Base-by-base conservation (phyloP, 2,797 vertebrate species). In the Coranthus polyacanthus region DNA sequence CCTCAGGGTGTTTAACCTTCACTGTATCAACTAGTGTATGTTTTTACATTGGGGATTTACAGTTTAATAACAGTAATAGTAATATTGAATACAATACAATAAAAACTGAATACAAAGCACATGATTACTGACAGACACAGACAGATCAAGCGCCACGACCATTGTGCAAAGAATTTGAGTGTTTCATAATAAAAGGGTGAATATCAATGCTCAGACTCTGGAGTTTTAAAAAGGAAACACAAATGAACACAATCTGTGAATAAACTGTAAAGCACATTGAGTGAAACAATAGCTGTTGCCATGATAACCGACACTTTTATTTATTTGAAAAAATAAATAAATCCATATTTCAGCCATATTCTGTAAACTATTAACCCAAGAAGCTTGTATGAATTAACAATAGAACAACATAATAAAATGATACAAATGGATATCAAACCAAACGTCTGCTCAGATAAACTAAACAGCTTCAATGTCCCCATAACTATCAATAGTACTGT, bases 1-100 rank as follows among this genome's bases (percentile, higher is more conserved):
- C 56, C 49, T 2, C 9, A 29, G 55, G 59, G 49, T 26, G 43
- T 34, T 44, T 46, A 63, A 64, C 62, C 44, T 36, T 42, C 52
- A 47, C 54, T 12, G 47, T 6, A 46, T 58, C 22, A 51, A 24
- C 16, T 20, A 52, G 42, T 34, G 13, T 56, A 44, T 34, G 12
- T 73, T 63, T 58, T 15, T 20, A 8, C 6, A 29, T 39, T 15
- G n/a, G 24, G 43, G 44, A 45, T 44, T 29, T 47, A 63, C 17
- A 62, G 18, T 63, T 49, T 53, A n/a, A n/a, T n/a, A n/a, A n/a
- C n/a, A n/a, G n/a, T n/a, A n/a, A n/a, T n/a, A n/a, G n/a, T n/a
- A 56, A 43, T 32, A 52, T 13, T 20, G 17, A 62, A 44, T 4
- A 2, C 29, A 38, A 16, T 8, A 36, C 34, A 42, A 73, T 10